Evolutionary conservation across 2,888 invertebrate genomes (phyloP).

Genomic region (Netelia melanura): DNA sequence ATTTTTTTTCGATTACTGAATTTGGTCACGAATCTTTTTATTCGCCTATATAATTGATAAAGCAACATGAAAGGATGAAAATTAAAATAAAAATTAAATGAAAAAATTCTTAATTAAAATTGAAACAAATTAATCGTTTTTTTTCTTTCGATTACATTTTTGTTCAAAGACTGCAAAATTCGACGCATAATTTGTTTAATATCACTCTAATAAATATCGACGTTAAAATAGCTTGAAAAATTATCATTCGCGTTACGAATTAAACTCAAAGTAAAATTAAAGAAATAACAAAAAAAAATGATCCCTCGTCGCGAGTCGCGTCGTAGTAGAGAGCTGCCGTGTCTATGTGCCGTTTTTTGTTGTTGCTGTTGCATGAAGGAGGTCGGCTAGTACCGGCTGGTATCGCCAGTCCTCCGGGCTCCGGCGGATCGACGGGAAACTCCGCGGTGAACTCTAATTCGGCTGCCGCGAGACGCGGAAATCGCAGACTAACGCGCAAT

Average conservation of each 20-base stretch:
- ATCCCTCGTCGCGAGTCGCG: slow-evolving; percentile 48
- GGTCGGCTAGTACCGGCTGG: slow-evolving; percentile 83
- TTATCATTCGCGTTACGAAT: not conserved
- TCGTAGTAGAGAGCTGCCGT: slow-evolving; percentile 68
- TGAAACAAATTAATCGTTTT: no score
- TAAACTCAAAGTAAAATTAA: not conserved
- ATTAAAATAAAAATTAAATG: no score
- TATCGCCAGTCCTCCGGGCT: slow-evolving; percentile 85
- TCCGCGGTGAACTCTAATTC: slow-evolving; percentile 76
- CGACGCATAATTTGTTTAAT: no score
- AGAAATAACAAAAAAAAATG: not conserved
- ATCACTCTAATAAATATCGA: not conserved
- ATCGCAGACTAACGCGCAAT: slow-evolving; percentile 95
- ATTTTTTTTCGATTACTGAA: no score
- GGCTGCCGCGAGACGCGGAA: slow-evolving; percentile 90
- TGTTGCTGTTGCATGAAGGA: slow-evolving; percentile 86
- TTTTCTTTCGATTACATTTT: no score
- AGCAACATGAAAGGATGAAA: no score
- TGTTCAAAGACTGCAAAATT: no score
- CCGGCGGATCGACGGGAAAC: slow-evolving; percentile 85
- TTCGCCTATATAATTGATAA: no score
- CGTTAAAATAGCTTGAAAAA: not conserved
- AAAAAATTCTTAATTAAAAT: no score
- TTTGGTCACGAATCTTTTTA: no score
- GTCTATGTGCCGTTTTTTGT: slow-evolving; percentile 80